phyloP scores from a whole-genome alignment of 1,140 invertebrate genomes.

The Apocrypta bakeri region DNA sequence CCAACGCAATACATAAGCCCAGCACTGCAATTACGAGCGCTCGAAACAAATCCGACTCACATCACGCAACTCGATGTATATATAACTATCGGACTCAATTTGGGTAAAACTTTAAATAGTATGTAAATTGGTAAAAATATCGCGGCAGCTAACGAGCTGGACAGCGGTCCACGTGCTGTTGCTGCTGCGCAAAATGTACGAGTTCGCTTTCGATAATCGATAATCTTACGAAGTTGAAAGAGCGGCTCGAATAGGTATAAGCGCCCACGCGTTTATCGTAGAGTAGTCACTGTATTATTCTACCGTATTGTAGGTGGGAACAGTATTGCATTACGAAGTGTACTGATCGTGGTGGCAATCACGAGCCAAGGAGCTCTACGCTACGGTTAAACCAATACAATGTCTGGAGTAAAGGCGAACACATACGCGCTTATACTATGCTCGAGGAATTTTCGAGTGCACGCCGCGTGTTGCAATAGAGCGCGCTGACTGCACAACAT shows the following conservation, averaged over 20 bases:
- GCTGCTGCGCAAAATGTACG: neutral
- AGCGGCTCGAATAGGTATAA: neutral
- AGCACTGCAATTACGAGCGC: no score
- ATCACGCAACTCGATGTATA: no score
- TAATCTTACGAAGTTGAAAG: neutral
- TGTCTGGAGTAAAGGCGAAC: neutral
- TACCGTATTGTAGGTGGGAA: neutral
- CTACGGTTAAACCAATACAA: neutral
- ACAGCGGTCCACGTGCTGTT: no score
- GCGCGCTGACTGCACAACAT: neutral
- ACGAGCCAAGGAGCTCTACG: neutral
- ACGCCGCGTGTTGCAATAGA: neutral
- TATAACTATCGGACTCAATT: no score
- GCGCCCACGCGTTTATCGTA: neutral
- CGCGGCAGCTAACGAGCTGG: no score
- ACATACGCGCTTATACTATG: no score
- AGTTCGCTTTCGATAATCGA: neutral
- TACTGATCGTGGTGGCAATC: neutral
- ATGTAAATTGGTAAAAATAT: neutral
- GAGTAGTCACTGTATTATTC: no score
- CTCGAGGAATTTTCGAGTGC: no score
- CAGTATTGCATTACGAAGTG: constrained; percentile 5
- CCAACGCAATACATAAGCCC: no score
- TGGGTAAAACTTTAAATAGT: no score
- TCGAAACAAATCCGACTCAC: no score